Evolutionary conservation across 2,888 invertebrate species (phyloP), one percentile per base, ranked within the genome.

Genomic region (Stegana nigrithorax): DNA sequence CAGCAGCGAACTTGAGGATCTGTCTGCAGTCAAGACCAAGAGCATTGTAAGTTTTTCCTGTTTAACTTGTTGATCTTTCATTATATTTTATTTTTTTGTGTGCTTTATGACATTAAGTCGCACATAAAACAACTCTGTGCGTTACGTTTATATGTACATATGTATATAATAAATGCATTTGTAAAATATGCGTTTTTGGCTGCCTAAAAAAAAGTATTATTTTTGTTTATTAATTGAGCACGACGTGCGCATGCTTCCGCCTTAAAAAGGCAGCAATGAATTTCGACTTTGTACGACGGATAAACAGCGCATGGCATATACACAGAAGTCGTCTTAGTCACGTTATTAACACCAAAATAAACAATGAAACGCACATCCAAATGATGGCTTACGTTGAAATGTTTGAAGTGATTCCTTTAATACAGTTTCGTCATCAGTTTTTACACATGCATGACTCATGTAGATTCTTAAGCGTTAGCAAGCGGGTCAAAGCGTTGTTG

Each of bases 101-200:
- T 29, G 29, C 6, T 29, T 29, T 39, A 14, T 39, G 5, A 44
- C 55, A 26, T 57, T 51, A 66, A 19, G 65, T 63, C 56, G 23
- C 55, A 51, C 51, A n/a, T n/a, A 53, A 10, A 27, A n/a, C n/a
- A n/a, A n/a, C n/a, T n/a, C n/a, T n/a, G n/a, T n/a, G n/a, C n/a
- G n/a, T n/a, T n/a, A n/a, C n/a, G n/a, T n/a, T n/a, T n/a, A n/a
- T n/a, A 39, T 14, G n/a, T 39, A 39, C 14, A 39, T n/a, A 32
- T 5, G 6, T 32, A 32, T n/a, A 32, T 47, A 25, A 17, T 14
- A 51, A 29, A 27, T 51, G 51, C 27, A 51, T 51, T 51, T 51
- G 1, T 19, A 17, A 44, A n/a, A n/a, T n/a, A n/a, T n/a, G n/a
- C 14, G 39, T 39, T 39, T n/a, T 39, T 39, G 36, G n/a, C 17